Evolutionary conservation across 2,113 vertebrate genomes (phyloP), one percentile per base, ranked within the genome.

Genomic region (Corydoras sp.): DNA sequence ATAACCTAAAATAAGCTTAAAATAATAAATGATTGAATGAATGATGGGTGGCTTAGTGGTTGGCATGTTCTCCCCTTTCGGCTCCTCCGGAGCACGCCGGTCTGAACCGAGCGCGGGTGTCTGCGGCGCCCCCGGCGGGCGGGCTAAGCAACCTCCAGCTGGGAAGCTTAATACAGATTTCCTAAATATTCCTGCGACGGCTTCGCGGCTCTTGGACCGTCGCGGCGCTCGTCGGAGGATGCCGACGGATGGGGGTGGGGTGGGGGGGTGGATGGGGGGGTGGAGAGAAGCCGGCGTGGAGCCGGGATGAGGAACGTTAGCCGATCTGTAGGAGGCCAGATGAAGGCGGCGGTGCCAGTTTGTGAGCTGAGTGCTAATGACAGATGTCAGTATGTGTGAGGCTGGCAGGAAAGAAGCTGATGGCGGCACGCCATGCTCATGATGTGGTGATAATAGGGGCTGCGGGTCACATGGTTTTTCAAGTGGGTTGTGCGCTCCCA

Each of bases 401-500:
- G 31, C 31, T 59, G 67, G 66, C 65, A 77, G 71, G 32, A 55
- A 62, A 50, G 54, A 62, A 65, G 71, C 24, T 48, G 65, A 61
- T 65, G 71, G 67, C 61, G 48, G 66, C 4, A 51, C 60, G 65
- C 65, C 70, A 69, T 59, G 48, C 56, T 73, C 69, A 55, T 77
- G 71, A 69, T 77, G 66, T 73, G 66, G 30, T 65, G 65, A 65
- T 77, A 69, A 73, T 76, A 55, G 58, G 43, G 75, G 64, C 58
- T 66, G 58, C 32, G 55, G 61, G 70, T 69, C 68, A 72, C 59
- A 58, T 73, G 60, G 55, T 48, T 65, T 35, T 59, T 75, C 49
- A 58, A 56, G 18, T 48, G 12, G 62, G 54, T 59, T 58, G 54
- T 51, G 13, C 15, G 58, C 74, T 76, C 62, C 51, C 69, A 75